phyloP scores from a whole-genome alignment of 2,797 vertebrate species.

The Chaetophractus vellerosus region DNA sequence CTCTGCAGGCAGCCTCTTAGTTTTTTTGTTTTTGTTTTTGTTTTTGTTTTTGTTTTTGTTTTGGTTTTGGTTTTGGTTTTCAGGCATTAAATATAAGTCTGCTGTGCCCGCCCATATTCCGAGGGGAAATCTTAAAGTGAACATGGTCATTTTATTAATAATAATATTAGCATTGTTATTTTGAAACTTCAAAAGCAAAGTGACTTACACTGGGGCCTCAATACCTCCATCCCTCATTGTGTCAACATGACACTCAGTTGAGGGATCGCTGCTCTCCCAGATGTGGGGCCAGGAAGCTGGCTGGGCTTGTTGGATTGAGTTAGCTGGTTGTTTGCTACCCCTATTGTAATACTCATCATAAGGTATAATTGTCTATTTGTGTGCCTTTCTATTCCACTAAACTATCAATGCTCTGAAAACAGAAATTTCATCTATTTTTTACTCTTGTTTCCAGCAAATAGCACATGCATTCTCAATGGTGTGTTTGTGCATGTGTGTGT shows the following conservation, averaged over 20 bases:
- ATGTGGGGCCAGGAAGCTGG: background rate
- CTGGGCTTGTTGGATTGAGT: background rate
- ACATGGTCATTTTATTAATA: background rate
- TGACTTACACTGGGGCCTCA: background rate
- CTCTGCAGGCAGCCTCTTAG: background rate
- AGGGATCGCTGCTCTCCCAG: background rate
- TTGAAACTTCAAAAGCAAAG: constrained; percentile 31
- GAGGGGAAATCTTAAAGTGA: background rate
- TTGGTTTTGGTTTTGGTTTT: no score
- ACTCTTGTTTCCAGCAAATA: background rate
- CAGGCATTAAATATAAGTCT: constrained; percentile 36
- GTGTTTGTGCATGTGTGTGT: no score
- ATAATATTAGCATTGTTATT: constrained; percentile 11
- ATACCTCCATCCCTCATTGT: background rate
- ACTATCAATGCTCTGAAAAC: background rate
- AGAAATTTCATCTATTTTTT: background rate
- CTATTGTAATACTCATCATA: background rate
- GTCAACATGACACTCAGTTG: background rate
- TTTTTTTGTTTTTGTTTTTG: background rate
- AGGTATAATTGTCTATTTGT: background rate
- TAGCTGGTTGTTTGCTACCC: background rate
- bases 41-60: background rate
- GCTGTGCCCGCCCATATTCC: background rate
- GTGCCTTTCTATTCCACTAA: background rate
- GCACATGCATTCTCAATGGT: background rate